Evolutionary conservation across 2,797 vertebrate species (phyloP), one percentile per base, ranked within the genome.

Genomic region (Ambastaia sidthimunki): DNA sequence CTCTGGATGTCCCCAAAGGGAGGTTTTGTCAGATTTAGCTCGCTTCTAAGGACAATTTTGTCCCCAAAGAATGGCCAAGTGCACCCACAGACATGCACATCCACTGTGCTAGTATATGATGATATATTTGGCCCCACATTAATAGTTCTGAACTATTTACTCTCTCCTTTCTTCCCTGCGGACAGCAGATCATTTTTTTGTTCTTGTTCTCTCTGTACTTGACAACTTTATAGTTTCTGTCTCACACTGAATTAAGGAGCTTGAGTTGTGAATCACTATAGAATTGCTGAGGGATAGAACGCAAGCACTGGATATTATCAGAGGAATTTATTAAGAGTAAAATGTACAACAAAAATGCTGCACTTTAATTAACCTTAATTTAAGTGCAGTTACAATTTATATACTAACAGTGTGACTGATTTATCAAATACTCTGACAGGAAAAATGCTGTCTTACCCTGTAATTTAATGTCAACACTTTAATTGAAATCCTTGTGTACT

Each of bases 401-500:
- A 1, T 13, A 9, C 47, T 18, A 37, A 65, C 28, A 37, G 37
- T 7, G 3, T 50, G 41, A 60, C 41, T 13, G 66, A 70, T 62
- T 48, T 37, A 60, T 70, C 59, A 77, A 28, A 23, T 0, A 2
- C 7, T 28, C 7, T 28, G 47, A 41, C 19, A 62, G 31, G 9
- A 50, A 47, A 78, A 62, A 62, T 4, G 41, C 21, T 5, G 52
- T 52, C 37, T 52, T n/a, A n/a, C 57, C 44, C 1, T 54, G 23
- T 41, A 11, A 71, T 78, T 71, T 23, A 65, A 52, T 54, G 57
- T 71, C 76, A 78, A 54, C 71, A n/a, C 21, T 54, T 19, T 72
- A 50, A 37, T 70, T 50, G 47, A 31, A 48, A 50, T 70, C 1
- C 15, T n/a, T 70, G 25, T 63, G 21, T 50, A 37, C n/a, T 34